Evolutionary conservation across 2,888 invertebrate species (phyloP).

Genomic region (Drosophila suboccidentalis): DNA sequence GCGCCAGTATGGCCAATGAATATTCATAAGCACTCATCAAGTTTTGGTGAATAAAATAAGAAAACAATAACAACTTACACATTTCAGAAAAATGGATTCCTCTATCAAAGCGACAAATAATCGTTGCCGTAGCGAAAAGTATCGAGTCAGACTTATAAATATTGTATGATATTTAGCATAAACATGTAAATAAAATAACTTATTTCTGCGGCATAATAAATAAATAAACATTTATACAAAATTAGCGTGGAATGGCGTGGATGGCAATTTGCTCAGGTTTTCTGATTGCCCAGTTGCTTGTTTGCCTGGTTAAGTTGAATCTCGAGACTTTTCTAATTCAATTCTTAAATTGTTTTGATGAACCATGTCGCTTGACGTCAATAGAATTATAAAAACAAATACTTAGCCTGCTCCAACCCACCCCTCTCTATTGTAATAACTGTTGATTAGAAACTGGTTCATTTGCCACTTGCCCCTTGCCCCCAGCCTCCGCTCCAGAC

Average conservation of each 20-base stretch:
- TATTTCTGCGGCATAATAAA: conserved; percentile 34
- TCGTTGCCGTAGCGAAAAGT: conserved; percentile 23
- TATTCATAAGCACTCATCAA: conserved; percentile 52
- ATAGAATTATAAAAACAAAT: conserved; percentile 77
- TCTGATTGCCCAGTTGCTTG: conserved; percentile 27
- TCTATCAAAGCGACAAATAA: conserved; percentile 36
- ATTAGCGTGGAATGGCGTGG: conserved; percentile 46
- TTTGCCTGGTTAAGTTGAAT: conserved; percentile 27
- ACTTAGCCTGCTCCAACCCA: conserved; percentile 15
- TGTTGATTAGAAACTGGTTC: conserved; percentile 54
- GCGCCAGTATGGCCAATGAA: conserved; percentile 65
- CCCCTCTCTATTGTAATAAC: conserved; percentile 22
- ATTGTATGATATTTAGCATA: conserved; percentile 38
- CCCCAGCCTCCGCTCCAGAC: conserved; percentile 28
- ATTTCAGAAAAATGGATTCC: conserved; percentile 18
- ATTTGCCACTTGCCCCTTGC: background rate
- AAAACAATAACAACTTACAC: conserved; percentile 28
- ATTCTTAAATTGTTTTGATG: conserved; percentile 66
- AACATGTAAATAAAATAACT: conserved; percentile 55
- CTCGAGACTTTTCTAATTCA: conserved; percentile 16
- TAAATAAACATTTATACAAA: conserved; percentile 52
- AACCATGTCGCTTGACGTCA: conserved; percentile 67
- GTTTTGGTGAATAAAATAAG: conserved; percentile 23
- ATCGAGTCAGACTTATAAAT: conserved; percentile 29
- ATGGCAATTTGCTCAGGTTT: conserved; percentile 20